Base-by-base conservation (phyloP, 2,888 invertebrate genomes). In the Geotrupes spiniger region DNA sequence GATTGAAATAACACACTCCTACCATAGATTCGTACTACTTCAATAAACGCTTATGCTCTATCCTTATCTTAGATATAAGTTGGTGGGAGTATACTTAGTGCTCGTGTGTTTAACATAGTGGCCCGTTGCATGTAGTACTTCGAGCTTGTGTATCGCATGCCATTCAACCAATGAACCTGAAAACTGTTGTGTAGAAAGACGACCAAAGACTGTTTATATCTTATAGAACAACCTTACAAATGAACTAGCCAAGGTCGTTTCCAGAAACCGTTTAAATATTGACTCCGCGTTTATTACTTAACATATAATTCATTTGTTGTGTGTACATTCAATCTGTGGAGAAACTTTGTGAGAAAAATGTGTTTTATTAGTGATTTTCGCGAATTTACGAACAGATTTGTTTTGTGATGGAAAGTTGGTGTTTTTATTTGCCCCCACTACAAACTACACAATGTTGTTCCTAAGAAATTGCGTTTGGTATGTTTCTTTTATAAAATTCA, bases 361-460 rank as follows among this genome's bases (percentile, higher is more conserved):
- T 51, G 57, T 49, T 46, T 49, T 61, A 55, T 45, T 14, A 49
- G 62, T 60, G 65, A 58, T 65, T 67, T 67, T 65, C 45, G 58
- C 60, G 46, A 62, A 62, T 62, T 65, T 64, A 49, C 53, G 53
- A 65, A 64, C 69, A 70, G 68, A 69, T 68, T 70, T 68, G 65
- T 64, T 58, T 57, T 57, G 61, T 63, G 65, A 66, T 64, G 66
- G 66, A 68, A 68, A 66, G 67, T 66, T 62, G 64, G 60, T 49
- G 49, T 40, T 44, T 49, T 49, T 45, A 36, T 39, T 36, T 36
- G 8, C 57, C 53, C 49, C 53, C 47, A 51, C 49, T 49, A 52
- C 47, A 42, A 56, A 45, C 48, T 37, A 40, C 58, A 63, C 61
- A 59, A 62, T 63, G 63, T 58, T 57, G 58, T 59, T 62, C 59